These are phyloP conservation scores for Sturmia bella DNA, from an alignment of 2,888 invertebrate species.

Conservation along the genomic window DNA sequence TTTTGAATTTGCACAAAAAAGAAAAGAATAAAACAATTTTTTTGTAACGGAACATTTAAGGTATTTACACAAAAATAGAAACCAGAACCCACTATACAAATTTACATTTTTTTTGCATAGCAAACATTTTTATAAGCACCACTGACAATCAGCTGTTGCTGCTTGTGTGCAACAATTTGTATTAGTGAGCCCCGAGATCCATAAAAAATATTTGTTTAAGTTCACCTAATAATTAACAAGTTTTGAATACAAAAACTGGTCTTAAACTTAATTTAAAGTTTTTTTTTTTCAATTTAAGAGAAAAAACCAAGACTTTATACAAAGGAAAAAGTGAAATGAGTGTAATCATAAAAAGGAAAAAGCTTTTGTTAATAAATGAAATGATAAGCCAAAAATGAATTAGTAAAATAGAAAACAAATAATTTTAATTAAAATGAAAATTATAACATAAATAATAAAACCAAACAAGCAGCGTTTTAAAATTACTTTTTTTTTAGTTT, in stretches of 20 bases:
- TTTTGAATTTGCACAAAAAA: too few relatives aligned
- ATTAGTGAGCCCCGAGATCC: too few relatives aligned
- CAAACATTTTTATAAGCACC: too few relatives aligned
- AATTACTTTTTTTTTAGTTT: slow-evolving; percentile 73
- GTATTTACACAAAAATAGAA: slow-evolving; percentile 69
- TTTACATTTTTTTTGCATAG: too few relatives aligned
- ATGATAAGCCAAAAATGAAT: slow-evolving; percentile 18
- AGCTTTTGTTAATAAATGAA: slow-evolving; percentile 39
- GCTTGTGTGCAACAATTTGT: too few relatives aligned
- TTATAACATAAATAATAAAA: slow-evolving; percentile 69
- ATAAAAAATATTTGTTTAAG: slow-evolving; percentile 32
- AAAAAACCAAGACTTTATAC: slow-evolving; percentile 73
- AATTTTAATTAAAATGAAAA: slow-evolving; percentile 23
- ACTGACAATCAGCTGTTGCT: too few relatives aligned
- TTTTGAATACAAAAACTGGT: slow-evolving; percentile 58
- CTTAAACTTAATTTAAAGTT: slow-evolving; percentile 47
- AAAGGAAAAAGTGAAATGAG: slow-evolving; percentile 40
- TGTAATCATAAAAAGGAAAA: slow-evolving; percentile 35
- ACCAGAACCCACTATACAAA: slow-evolving; percentile 36
- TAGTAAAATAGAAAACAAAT: slow-evolving; percentile 2
- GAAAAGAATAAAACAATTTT: slow-evolving; percentile 42
- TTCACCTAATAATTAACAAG: slow-evolving; percentile 58
- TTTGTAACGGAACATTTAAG: slow-evolving; percentile 71
- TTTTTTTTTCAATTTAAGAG: slow-evolving; percentile 18
- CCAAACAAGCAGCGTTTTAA: slow-evolving; percentile 79